phyloP scores from a whole-genome alignment of 2,888 invertebrate genomes.

The Thyatira batis region DNA sequence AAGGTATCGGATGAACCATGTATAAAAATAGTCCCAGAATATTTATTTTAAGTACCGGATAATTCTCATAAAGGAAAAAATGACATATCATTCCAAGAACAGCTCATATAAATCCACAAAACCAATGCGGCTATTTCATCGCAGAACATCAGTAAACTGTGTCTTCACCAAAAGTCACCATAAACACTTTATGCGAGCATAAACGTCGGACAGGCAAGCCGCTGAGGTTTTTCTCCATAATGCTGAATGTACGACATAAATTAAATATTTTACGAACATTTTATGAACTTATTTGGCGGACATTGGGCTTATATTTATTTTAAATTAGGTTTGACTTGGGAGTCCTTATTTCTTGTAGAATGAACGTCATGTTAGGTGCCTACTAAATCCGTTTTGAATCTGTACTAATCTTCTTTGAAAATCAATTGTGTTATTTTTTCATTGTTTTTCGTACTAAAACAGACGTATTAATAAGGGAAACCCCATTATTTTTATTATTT shows the following conservation, averaged over 20 bases:
- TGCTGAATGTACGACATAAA: slow-evolving; percentile 26
- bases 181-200: slow-evolving; percentile 29
- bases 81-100: neutral
- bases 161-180: slow-evolving; percentile 12
- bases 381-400: no score
- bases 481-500: no score
- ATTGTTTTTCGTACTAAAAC: no score
- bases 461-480: no score
- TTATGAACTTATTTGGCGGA: slow-evolving; percentile 34
- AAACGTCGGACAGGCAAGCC: slow-evolving; percentile 29
- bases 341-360: neutral
- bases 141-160: slow-evolving; percentile 8
- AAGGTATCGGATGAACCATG: no score
- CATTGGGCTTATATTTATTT: slow-evolving; percentile 11
- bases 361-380: neutral
- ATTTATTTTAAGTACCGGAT: no score
- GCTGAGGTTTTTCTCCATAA: slow-evolving; percentile 1
- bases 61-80: no score
- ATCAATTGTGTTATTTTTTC: no score
- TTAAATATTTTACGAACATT: slow-evolving; percentile 29
- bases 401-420: no score
- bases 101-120: slow-evolving; percentile 1
- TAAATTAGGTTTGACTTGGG: neutral
- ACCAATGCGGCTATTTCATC: neutral
- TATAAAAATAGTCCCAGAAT: no score